Evolutionary conservation across 2,888 invertebrate species (phyloP).

Genomic region (Tenthredo livida): DNA sequence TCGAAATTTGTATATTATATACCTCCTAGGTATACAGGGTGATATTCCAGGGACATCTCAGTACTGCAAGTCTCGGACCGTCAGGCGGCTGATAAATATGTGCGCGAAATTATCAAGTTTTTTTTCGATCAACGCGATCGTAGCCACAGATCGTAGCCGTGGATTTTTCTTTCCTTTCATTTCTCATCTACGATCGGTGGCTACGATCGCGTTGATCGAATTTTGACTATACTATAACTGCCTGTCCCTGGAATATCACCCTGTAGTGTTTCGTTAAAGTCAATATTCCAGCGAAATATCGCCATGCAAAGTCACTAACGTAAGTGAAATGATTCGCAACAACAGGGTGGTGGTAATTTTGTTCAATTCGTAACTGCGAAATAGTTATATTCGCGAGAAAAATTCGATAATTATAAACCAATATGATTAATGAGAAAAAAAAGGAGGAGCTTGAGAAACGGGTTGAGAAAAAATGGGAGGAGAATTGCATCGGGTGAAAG

Average conservation of each 20-base stretch:
- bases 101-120: too few relatives aligned
- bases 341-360: background rate
- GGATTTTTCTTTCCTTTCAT: too few relatives aligned
- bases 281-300: background rate
- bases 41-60: too few relatives aligned
- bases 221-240: too few relatives aligned
- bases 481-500: background rate
- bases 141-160: too few relatives aligned
- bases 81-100: too few relatives aligned
- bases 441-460: background rate
- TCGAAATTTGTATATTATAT: background rate
- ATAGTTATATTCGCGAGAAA: background rate
- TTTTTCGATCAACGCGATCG: too few relatives aligned
- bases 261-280: background rate
- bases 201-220: too few relatives aligned
- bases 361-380: background rate
- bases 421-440: background rate
- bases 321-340: background rate
- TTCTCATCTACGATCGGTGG: too few relatives aligned
- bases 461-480: background rate
- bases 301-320: background rate
- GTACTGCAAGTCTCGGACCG: too few relatives aligned
- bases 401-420: background rate
- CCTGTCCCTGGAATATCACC: too few relatives aligned
- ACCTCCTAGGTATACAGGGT: background rate